Evolutionary conservation across 2,797 vertebrate genomes (phyloP), one percentile per base, ranked within the genome.

Genomic region (Siniperca obscura): DNA sequence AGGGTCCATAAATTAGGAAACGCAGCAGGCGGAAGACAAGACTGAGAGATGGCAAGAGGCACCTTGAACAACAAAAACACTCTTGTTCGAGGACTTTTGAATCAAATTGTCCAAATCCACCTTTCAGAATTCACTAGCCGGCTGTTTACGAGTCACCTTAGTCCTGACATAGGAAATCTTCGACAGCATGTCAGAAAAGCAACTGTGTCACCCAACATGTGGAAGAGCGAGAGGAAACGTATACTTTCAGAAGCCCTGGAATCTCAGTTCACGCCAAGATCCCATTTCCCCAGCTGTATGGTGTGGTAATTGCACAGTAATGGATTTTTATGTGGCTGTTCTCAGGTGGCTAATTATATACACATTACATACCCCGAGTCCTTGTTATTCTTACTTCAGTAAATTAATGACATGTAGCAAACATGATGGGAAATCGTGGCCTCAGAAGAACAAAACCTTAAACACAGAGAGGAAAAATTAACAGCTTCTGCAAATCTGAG

Each of bases 261-360:
- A 95, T 95, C 94, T 94, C 79, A 1, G 67, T 88, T 86, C 90
- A 83, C 86, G 92, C 94, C 93, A 93, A 93, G 91, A 93, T 90
- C 92, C 89, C 91, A 77, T 90, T 94, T 87, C 92, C 86, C 90
- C 93, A 95, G 93, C 95, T 96, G 95, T 87, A 92, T 70, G 85
- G 86, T 80, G 89, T 92, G 87, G 94, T 96, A 96, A 96, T 96
- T 96, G 95, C 94, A 94, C 91, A 79, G 94, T 95, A 95, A 96
- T 95, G 93, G 95, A 89, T 94, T 95, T 96, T 95, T 95, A 96
- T 96, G 94, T 94, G 92, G 94, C 93, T 93, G 92, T 88, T 95
- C 94, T 96, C 95, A 95, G 94, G 95, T 96, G 94, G 93, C 94
- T 96, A 96, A 96, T 96, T 96, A 96, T 92, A 95, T 91, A 95